Evolutionary conservation across 2,888 invertebrate species (phyloP).

Genomic region (Invenusta paracnida): DNA sequence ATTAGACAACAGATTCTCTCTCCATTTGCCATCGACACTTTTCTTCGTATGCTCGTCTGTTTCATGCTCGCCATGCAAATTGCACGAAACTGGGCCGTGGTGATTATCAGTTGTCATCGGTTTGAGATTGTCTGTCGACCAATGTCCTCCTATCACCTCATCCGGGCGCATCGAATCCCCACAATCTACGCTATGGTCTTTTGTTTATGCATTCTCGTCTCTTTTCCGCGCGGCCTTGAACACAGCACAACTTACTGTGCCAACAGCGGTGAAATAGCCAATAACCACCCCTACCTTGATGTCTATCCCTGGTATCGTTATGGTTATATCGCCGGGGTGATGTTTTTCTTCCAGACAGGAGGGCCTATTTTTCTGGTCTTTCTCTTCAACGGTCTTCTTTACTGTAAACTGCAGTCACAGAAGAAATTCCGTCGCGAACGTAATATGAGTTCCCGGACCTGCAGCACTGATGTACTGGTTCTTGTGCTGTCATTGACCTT

Average conservation of each 20-base stretch:
- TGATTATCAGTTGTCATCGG: not conserved
- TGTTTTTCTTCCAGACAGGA: not conserved
- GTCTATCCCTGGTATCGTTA: constrained; percentile 1
- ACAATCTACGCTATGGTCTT: not conserved
- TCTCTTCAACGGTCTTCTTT: not conserved
- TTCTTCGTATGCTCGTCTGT: not conserved
- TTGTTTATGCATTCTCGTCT: not conserved
- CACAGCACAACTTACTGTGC: not conserved
- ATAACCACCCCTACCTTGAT: not conserved
- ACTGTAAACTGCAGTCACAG: not conserved
- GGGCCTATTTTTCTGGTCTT: not conserved
- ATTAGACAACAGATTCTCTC: not conserved
- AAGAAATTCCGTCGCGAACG: not conserved
- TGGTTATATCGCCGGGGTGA: not conserved
- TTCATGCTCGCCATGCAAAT: not conserved
- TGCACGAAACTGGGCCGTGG: not conserved
- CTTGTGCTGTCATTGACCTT: not conserved
- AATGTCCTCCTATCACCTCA: not conserved
- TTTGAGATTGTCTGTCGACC: not conserved
- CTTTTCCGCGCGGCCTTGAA: not conserved
- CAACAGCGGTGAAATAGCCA: not conserved
- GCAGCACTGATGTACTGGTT: not conserved
- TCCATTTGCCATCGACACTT: not conserved
- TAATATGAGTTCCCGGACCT: not conserved
- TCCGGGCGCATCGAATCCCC: not conserved